Evolutionary conservation across 2,113 vertebrate species (phyloP).

Genomic region (Nothoprocta perdicaria): DNA sequence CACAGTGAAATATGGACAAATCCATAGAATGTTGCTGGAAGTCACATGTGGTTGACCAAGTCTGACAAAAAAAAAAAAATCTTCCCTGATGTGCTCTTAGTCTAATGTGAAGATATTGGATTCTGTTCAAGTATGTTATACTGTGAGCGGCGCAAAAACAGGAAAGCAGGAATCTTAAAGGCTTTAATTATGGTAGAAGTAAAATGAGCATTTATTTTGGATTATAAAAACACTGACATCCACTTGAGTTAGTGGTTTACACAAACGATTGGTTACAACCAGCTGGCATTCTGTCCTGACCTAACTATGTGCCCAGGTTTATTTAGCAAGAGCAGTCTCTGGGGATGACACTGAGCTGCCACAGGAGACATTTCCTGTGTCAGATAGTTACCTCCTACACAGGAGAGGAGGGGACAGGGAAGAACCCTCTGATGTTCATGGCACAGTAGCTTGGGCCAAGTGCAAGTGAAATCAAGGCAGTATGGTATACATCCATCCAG

Average conservation of each 20-base stretch:
- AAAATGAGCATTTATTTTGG: neutral
- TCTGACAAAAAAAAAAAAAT: slow-evolving; percentile 48
- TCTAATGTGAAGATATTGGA: neutral
- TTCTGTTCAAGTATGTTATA: neutral
- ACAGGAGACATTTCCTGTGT: neutral
- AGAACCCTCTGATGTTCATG: neutral
- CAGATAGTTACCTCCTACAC: neutral
- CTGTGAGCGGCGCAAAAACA: neutral
- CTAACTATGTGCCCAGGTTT: neutral
- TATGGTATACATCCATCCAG: neutral
- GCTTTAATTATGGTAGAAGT: slow-evolving; percentile 20
- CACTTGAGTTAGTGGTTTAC: neutral
- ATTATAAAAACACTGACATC: neutral
- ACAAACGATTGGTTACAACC: neutral
- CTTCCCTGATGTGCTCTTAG: slow-evolving; percentile 21
- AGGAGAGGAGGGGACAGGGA: neutral
- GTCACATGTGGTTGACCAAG: slow-evolving; percentile 38
- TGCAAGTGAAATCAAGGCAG: slow-evolving; percentile 12
- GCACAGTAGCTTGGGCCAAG: neutral
- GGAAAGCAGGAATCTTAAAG: neutral
- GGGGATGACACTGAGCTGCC: neutral
- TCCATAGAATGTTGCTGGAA: slow-evolving; percentile 55
- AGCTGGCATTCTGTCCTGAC: neutral
- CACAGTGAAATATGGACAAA: slow-evolving; percentile 59
- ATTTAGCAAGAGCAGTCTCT: neutral